Base-by-base conservation (phyloP, 2,113 vertebrate genomes). In the Periophthalmus modestus region DNA sequence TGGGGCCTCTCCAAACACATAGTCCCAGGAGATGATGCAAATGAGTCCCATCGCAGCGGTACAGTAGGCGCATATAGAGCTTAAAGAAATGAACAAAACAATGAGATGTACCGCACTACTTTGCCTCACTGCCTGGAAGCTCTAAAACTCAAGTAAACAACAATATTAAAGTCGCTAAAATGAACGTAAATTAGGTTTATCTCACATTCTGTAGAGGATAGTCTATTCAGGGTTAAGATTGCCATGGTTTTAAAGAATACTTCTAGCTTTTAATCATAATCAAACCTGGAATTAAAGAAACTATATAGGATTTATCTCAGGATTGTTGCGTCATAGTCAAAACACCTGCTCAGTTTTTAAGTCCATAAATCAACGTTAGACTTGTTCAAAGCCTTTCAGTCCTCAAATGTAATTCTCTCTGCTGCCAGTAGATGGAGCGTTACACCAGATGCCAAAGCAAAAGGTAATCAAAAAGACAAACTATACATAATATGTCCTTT, bases 11-110 rank as follows among this genome's bases (percentile, higher is more conserved):
- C 71, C 82, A 63, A 84, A 83, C 9, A 7, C 28, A 75, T 4
- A 59, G 69, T 86, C 87, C 75, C 82, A 0, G 58, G 80, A 82
- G 81, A 73, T 68, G 67, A 89, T 84, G 87, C 77, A 88, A 80
- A 89, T 82, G 69, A 77, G 77, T 74, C 62, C 66, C 75, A 77
- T 77, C 34, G 74, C 46, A 48, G 66, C 71, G 55, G 69, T 77
- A 19, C 48, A 63, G 70, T 81, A 81, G 72, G 87, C 15, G 59
- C 59, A 33, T 62, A 62, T 62, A 62, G 15, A 34, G 59, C 13
- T 85, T 78, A 18, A 72, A 43, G 18, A 68, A 54, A 52, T 76
- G 55, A 28, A 55, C 75, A 68, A 71, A 71, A 66, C 46, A 65
- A 79, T 54, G 50, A 66, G 82, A 71, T 77, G 77, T 75, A 71